Percentiles rank a stretch among this genome's conserved stretches.
These are phyloP conservation scores for Scolopax bukidnonensis DNA, from an alignment of 2,797 vertebrate genomes.

Conservation along the genomic window DNA sequence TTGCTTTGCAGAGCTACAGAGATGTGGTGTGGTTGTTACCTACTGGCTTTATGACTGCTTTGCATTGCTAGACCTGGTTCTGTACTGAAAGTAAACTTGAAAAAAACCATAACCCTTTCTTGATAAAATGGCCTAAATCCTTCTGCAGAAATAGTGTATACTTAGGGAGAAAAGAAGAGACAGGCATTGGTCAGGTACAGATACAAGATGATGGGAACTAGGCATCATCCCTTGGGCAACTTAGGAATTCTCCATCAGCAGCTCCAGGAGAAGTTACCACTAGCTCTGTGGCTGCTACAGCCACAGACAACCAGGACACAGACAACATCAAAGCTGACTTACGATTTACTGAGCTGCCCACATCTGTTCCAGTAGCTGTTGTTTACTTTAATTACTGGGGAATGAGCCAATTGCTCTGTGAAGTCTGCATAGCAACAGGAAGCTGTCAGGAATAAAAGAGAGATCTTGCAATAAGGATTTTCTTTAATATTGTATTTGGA, in stretches of 20 bases:
- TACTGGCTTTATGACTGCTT: not conserved
- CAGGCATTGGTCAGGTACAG: not conserved
- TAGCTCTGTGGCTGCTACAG: not conserved
- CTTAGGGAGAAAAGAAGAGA: not conserved
- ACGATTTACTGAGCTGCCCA: constrained; percentile 76
- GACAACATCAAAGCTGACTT: constrained; percentile 62
- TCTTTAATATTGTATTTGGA: not conserved
- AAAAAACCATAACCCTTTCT: not conserved
- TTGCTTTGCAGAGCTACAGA: not conserved
- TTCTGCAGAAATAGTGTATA: not conserved
- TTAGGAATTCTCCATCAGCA: not conserved
- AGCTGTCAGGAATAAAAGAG: constrained; percentile 65
- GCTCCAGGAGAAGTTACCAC: not conserved
- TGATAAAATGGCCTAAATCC: not conserved
- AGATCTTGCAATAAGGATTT: not conserved
- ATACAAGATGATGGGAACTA: not conserved
- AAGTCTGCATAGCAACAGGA: constrained; percentile 76
- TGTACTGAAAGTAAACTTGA: not conserved
- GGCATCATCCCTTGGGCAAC: not conserved
- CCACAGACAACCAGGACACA: not conserved
- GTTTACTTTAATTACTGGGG: constrained; percentile 70
- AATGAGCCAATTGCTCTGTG: constrained; percentile 69
- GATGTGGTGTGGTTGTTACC: not conserved
- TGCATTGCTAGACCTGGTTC: not conserved
- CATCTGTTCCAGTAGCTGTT: constrained; percentile 79